phyloP scores from a whole-genome alignment of 2,113 vertebrate genomes.

The Paradisaea rubra region DNA sequence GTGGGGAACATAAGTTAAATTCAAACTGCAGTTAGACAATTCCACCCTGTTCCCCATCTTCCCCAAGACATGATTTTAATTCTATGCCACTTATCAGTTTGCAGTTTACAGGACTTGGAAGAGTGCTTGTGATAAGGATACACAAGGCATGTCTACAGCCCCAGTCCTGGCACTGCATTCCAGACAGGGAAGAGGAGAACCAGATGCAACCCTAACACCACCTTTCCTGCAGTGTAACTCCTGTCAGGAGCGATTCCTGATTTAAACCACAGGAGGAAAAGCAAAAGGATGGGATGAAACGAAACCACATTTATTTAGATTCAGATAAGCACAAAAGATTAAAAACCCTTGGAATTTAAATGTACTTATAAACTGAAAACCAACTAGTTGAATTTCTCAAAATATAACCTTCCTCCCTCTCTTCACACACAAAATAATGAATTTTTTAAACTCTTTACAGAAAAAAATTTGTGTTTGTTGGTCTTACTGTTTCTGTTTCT shows the following conservation, averaged over 20 bases:
- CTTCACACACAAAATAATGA: not conserved
- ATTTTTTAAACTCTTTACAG: not conserved
- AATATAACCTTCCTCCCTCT: not conserved
- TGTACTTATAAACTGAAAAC: not conserved
- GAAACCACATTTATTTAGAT: not conserved
- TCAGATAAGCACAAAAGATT: not conserved
- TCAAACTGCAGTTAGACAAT: not conserved
- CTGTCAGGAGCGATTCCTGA: not conserved
- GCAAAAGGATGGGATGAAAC: not conserved
- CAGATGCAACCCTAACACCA: not conserved
- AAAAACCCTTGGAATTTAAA: not conserved
- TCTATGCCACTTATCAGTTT: not conserved
- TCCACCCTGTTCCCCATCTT: not conserved
- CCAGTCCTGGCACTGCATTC: not conserved
- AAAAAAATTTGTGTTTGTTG: not conserved
- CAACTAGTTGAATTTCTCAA: not conserved
- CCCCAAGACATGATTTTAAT: not conserved
- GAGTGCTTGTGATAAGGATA: not conserved
- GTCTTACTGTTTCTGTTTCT: not conserved
- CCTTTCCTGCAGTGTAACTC: not conserved
- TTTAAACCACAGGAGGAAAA: not conserved
- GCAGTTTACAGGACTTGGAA: not conserved
- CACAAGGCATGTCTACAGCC: not conserved
- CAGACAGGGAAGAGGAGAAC: not conserved
- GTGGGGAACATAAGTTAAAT: conserved; percentile 1